Evolutionary conservation across 1,140 invertebrate genomes (phyloP).

Genomic region (Copidosoma floridanum): DNA sequence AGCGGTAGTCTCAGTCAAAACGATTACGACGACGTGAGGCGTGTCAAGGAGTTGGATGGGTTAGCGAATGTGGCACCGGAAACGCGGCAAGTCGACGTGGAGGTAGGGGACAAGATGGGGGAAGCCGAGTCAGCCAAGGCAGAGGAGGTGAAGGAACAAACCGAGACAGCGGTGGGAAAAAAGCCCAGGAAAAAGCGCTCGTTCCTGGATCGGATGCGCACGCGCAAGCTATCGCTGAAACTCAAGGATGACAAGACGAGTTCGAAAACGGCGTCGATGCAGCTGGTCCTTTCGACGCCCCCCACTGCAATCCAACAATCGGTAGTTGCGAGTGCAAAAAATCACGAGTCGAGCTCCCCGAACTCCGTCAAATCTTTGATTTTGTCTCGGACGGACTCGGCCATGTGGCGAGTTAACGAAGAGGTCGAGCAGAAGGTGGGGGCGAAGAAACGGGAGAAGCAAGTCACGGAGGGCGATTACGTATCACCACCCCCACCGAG

Average conservation of each 20-base stretch:
- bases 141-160: not conserved
- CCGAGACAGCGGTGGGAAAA: not conserved
- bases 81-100: too few species aligned
- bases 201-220: slow-evolving; percentile 15
- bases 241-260: slow-evolving; percentile 4
- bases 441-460: not conserved
- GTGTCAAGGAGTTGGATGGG: not conserved
- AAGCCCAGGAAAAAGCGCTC: not conserved
- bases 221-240: slow-evolving; percentile 14
- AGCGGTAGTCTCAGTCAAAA: slow-evolving; percentile 24
- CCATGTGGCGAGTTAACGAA: too few species aligned
- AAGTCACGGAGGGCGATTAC: slow-evolving; percentile 12
- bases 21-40: slow-evolving; percentile 40
- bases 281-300: not conserved
- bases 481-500: slow-evolving; percentile 16
- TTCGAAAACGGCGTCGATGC: not conserved
- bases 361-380: too few species aligned
- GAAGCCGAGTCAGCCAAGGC: not conserved
- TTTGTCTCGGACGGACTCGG: too few species aligned
- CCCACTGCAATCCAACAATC: too few species aligned
- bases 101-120: not conserved
- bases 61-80: too few species aligned
- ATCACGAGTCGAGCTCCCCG: too few species aligned
- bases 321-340: too few species aligned
- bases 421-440: too few species aligned